Conservation (phyloP, 1,140 invertebrate genomes). For the Lanistes nyassanus region DNA sequence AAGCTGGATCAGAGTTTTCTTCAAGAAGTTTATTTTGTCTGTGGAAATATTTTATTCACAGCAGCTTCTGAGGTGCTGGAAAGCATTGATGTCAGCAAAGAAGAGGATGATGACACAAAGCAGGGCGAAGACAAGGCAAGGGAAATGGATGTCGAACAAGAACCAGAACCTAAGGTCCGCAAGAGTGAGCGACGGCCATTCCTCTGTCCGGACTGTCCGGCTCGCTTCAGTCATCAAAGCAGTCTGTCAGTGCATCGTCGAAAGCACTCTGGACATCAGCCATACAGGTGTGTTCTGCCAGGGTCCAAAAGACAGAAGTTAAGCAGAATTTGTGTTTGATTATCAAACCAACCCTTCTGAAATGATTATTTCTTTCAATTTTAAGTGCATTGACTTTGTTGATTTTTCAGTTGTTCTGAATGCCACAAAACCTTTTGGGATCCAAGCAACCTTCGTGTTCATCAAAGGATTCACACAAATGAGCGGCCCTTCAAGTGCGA, state of each 20-base stretch:
- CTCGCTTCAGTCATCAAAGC: conserved; percentile 10
- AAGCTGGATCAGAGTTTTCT: too few relatives aligned
- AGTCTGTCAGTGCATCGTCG: conserved; percentile 15
- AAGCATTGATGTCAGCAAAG: too few relatives aligned
- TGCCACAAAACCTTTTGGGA: conserved; percentile 22
- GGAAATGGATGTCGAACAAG: too few relatives aligned
- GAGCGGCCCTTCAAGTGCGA: conserved; percentile 22
- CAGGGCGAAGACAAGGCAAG: too few relatives aligned
- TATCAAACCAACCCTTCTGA: not conserved
- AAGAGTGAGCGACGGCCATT: conserved; percentile 5
- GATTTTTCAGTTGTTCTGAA: not conserved
- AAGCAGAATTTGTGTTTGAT: not conserved
- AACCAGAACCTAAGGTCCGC: not conserved
- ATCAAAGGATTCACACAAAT: conserved; percentile 18
- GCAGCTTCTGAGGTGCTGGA: too few relatives aligned
- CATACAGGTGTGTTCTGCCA: conserved; percentile 10
- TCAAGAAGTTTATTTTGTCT: too few relatives aligned
- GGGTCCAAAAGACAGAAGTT: not conserved
- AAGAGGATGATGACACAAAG: too few relatives aligned
- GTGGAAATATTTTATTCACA: too few relatives aligned
- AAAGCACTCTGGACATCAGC: conserved; percentile 4
- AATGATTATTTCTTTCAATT: not conserved
- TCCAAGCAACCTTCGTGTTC: conserved; percentile 22
- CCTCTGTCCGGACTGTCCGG: conserved; percentile 1
- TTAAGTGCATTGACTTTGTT: not conserved